Evolutionary conservation across 2,113 vertebrate species (phyloP), one percentile per base, ranked within the genome.

Genomic region (Nannobrachium achirus): DNA sequence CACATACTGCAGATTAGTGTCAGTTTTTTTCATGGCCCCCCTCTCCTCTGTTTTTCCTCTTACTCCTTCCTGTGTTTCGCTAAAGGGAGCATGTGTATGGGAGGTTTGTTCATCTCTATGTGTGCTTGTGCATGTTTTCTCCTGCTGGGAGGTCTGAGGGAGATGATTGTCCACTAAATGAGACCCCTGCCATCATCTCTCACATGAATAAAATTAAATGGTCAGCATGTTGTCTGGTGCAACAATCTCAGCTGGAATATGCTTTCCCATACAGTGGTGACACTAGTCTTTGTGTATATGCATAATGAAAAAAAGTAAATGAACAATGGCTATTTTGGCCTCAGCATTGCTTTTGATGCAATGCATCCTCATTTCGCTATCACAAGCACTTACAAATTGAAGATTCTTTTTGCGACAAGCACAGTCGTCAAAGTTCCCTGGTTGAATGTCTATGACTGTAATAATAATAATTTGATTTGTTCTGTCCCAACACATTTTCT

Each of bases 131-230:
- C 42, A 45, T 18, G 65, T 61, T 51, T 16, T 14, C 1, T 2
- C 62, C 1, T 69, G 69, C 14, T 48, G 45, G 75, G 69, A 38
- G 65, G 75, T 50, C 42, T 69, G 70, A 84, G 18, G 38, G 45
- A 46, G 69, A 76, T 14, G 69, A 71, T 53, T 18, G 60, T 75
- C 6, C 65, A 15, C 65, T 70, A 70, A 55, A 70, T 45, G 18
- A 75, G 65, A 71, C 20, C 41, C 56, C 57, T 71, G 25, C 65
- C 61, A 39, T 63, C 62, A 78, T 46, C 42, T 61, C 75, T 79
- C 77, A 78, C 69, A 63, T 63, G 66, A 79, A 46, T 76, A 18
- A 56, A 83, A 80, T 90, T 82, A 88, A 87, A 88, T 81, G 76
- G 71, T 57, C 81, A 74, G 78, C 33, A 74, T 50, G 1, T 69